These are phyloP conservation scores for Cydia splendana DNA, from an alignment of 1,140 invertebrate genomes.

Conservation along the genomic window DNA sequence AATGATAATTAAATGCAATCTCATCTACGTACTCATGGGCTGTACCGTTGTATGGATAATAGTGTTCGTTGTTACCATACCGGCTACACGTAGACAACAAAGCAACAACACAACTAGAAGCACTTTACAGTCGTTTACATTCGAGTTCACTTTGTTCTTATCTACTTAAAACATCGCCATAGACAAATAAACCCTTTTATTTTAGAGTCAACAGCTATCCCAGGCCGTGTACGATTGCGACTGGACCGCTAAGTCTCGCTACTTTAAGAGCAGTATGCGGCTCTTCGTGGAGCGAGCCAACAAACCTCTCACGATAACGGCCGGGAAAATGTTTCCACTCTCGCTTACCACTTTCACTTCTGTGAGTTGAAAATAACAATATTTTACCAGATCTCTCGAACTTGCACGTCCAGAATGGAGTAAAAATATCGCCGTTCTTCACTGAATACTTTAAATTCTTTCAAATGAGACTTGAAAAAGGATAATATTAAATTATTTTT, in stretches of 20 bases:
- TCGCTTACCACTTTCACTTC: slow-evolving; percentile 62
- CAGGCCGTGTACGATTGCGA: slow-evolving; percentile 58
- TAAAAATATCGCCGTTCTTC: not conserved
- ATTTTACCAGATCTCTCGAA: not conserved
- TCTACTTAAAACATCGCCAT: slow-evolving; percentile 19
- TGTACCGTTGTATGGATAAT: not conserved
- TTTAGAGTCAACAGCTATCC: slow-evolving; percentile 60
- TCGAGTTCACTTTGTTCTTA: slow-evolving; percentile 5
- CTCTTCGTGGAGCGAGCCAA: slow-evolving; percentile 61
- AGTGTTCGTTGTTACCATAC: not conserved
- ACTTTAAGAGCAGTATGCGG: slow-evolving; percentile 58
- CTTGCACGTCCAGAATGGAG: not conserved
- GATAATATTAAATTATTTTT: not conserved
- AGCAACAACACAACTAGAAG: slow-evolving; percentile 1
- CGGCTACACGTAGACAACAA: not conserved
- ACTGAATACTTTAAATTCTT: slow-evolving; percentile 17
- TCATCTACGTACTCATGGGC: not conserved
- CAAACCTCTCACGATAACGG: slow-evolving; percentile 53
- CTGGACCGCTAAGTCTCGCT: slow-evolving; percentile 58
- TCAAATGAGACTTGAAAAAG: not conserved
- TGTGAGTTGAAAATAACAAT: slow-evolving; percentile 47
- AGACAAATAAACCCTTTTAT: slow-evolving; percentile 36
- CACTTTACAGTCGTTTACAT: slow-evolving; percentile 11
- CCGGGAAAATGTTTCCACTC: slow-evolving; percentile 61
- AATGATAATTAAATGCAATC: not conserved